Conservation (phyloP, 2,888 invertebrate species). For the Lydus trimaculatus region DNA sequence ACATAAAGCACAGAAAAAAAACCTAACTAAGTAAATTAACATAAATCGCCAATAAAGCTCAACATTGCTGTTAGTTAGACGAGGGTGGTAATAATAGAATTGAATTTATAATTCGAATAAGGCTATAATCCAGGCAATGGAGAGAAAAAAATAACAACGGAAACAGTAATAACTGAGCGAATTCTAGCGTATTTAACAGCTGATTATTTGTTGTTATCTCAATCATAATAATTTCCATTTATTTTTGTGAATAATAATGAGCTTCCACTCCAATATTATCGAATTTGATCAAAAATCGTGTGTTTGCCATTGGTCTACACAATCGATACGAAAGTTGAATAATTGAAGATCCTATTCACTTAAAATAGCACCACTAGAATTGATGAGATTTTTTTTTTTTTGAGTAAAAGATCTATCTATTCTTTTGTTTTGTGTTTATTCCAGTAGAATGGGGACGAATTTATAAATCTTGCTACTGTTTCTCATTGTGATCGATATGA, state of each 20-base stretch:
- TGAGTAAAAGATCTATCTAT: not conserved
- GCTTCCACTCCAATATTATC: not conserved
- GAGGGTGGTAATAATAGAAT: slow-evolving; percentile 1
- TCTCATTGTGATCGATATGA: slow-evolving; percentile 23
- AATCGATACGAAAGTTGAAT: not conserved
- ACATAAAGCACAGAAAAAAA: not conserved
- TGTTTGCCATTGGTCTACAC: not conserved
- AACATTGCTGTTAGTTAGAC: not conserved
- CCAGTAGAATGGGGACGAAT: not conserved
- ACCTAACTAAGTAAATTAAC: not conserved
- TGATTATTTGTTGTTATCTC: not conserved
- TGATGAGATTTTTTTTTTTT: not conserved
- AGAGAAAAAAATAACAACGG: not conserved
- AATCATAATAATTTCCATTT: no score
- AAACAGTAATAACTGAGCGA: not conserved
- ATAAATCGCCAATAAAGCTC: slow-evolving; percentile 15
- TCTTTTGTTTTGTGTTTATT: not conserved
- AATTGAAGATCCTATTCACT: not conserved
- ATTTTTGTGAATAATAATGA: not conserved
- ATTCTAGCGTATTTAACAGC: not conserved
- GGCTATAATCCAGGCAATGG: not conserved
- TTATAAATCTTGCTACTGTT: slow-evolving; percentile 4
- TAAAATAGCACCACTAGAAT: not conserved
- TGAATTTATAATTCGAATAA: not conserved
- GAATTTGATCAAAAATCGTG: not conserved